These are phyloP conservation scores for Limnothrissa miodon DNA, from an alignment of 2,113 vertebrate species.

Conservation along the genomic window DNA sequence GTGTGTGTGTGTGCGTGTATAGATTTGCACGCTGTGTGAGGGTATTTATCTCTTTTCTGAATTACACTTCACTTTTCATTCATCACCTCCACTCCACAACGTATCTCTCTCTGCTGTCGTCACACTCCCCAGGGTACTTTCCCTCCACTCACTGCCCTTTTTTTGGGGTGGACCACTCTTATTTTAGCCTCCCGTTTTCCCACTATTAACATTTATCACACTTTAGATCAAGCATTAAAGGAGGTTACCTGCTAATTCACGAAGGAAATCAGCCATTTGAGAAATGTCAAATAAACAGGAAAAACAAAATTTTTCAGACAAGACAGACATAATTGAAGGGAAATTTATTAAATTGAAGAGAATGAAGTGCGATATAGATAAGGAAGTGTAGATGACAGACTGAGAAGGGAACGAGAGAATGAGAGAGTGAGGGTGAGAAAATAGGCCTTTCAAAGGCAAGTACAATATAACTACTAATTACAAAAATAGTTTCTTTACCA, in stretches of 20 bases:
- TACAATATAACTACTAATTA: neutral
- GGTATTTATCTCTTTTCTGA: constrained; percentile 44
- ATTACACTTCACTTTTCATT: constrained; percentile 48
- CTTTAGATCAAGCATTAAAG: constrained; percentile 35
- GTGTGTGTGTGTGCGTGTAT: constrained; percentile 17
- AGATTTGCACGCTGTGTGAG: neutral
- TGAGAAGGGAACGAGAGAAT: neutral
- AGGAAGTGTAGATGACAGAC: neutral
- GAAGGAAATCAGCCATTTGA: neutral
- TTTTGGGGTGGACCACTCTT: constrained; percentile 31
- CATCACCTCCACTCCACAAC: constrained; percentile 33
- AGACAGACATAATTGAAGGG: neutral
- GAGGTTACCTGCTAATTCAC: constrained; percentile 19
- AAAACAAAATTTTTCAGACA: neutral
- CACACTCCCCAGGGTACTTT: constrained; percentile 28
- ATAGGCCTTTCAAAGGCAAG: neutral
- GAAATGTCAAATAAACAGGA: neutral
- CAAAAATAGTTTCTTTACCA: neutral
- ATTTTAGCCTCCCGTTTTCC: constrained; percentile 33
- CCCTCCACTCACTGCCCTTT: constrained; percentile 23
- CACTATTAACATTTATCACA: constrained; percentile 36
- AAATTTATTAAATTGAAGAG: neutral
- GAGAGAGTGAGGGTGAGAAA: neutral
- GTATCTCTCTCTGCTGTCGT: constrained; percentile 32
- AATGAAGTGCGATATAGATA: neutral